Base-by-base conservation (phyloP, 2,113 vertebrate genomes). In the Empidonax alnorum region DNA sequence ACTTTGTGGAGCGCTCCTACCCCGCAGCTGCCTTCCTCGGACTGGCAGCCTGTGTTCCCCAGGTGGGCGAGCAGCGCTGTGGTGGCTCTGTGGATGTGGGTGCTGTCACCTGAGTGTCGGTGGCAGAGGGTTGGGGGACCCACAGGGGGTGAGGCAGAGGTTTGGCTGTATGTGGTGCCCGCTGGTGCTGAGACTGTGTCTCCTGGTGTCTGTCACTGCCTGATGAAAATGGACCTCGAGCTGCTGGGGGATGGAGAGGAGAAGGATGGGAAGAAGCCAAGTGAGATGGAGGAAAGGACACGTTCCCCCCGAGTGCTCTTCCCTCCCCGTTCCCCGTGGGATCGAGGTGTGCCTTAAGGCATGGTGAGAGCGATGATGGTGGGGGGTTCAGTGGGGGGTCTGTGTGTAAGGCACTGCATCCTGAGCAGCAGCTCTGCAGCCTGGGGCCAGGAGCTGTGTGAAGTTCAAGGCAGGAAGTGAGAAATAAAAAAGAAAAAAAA, bases 391-490 rank as follows among this genome's bases (percentile, higher is more conserved):
- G 2, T 1, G 5, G 20, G 66, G 78, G 78, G 56, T 62, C 50
- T 74, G 63, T 7, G 22, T 7, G 2, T 0, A 0, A 6, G 27
- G 15, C 41, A 67, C 55, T 4, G 1, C 39, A 31, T 66, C 49
- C 69, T 14, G 62, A 87, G 84, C 62, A 37, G 67, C 63, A 61
- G 90, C 90, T 78, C 61, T 87, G 87, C 81, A 93, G 63, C 92
- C 77, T 0, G 0, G 46, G 81, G 74, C 90, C 0, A 3, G 93
- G 61, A 93, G 81, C 77, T 77, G 63, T 58, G 89, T 87, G 91
- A 86, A 90, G 78, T 97, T 96, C 46, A 50, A 85, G 88, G 88
- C 93, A 97, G 96, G 93, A 96, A 97, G 93, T 93, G 79, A 92
- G 78, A 95, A 93, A 93, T 47, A 3, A 47, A 75, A 66, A 52